Evolutionary conservation across 2,113 vertebrate species (phyloP), one percentile per base, ranked within the genome.

Genomic region (Phrynosoma platyrhinos): DNA sequence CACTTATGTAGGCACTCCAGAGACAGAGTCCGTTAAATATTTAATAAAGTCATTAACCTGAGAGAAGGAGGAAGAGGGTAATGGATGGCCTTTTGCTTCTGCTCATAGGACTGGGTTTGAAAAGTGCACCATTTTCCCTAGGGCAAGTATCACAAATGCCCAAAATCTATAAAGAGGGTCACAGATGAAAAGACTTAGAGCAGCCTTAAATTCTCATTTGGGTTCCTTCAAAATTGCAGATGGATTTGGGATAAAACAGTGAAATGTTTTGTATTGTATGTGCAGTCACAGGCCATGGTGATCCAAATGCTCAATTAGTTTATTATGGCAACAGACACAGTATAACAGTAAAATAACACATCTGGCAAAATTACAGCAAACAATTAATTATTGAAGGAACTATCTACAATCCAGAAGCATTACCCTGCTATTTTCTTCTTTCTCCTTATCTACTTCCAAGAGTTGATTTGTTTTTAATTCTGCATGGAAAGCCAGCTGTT

Each of bases 21-120:
- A 96, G 97, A 96, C 87, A 55, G 94, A 96, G 96, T 91, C 87
- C 0, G 0, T 94, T 97, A 95, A 97, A 97, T 97, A 97, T 96
- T 98, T 97, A 96, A 98, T 96, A 93, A 84, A 93, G 96, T 96
- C 95, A 97, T 97, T 97, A 97, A 96, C 96, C 95, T 95, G 92
- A 96, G 93, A 95, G 93, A 88, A 82, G 88, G 88, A 95, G 89
- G 53, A 88, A 95, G 92, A 92, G 79, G 81, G 88, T 96, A 97
- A 97, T 96, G 94, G 96, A 96, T 91, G 94, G 90, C 83, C 91
- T 94, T 88, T 86, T 94, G 91, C 92, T 89, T 95, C 96, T 94
- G 90, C 95, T 94, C 94, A 91, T 77, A 88, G 94, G 93, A 95
- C 88, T 69, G 92, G 85, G 87, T 92, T 94, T 92, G 89, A 88